Evolutionary conservation across 2,113 vertebrate genomes (phyloP).

Genomic region (Hippoglossus stenolepis): DNA sequence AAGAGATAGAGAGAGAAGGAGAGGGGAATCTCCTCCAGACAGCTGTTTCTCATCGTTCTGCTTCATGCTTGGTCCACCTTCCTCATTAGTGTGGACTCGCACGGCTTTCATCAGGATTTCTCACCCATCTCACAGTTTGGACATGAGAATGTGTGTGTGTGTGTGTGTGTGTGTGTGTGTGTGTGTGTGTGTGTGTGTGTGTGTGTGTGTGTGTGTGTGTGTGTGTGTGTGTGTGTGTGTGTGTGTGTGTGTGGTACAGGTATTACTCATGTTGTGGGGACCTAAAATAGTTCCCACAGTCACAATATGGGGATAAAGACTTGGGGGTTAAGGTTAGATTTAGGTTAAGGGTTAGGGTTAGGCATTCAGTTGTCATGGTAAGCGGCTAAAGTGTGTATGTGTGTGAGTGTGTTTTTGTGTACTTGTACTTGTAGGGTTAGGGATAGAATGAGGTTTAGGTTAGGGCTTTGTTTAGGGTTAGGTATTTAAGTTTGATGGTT

Average conservation of each 20-base stretch:
- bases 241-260: not conserved
- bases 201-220: not conserved
- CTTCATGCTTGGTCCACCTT: slow-evolving; percentile 60
- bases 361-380: no score
- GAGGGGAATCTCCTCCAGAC: slow-evolving; percentile 42
- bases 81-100: slow-evolving; percentile 63
- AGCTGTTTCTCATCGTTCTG: slow-evolving; percentile 65
- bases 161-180: not conserved
- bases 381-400: no score
- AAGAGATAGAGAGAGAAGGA: slow-evolving; percentile 12
- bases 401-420: no score
- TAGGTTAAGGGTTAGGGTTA: no score
- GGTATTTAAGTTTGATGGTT: no score
- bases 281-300: not conserved
- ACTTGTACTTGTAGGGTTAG: no score
- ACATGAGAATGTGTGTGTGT: slow-evolving; percentile 1
- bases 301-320: no score
- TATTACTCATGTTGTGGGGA: not conserved
- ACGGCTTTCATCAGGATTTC: slow-evolving; percentile 43
- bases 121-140: slow-evolving; percentile 47
- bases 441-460: no score
- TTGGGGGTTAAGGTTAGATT: no score
- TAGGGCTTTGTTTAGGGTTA: no score
- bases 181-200: not conserved
- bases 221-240: not conserved